These are phyloP conservation scores for Burhinus oedicnemus DNA, from an alignment of 2,113 vertebrate species.

Conservation along the genomic window DNA sequence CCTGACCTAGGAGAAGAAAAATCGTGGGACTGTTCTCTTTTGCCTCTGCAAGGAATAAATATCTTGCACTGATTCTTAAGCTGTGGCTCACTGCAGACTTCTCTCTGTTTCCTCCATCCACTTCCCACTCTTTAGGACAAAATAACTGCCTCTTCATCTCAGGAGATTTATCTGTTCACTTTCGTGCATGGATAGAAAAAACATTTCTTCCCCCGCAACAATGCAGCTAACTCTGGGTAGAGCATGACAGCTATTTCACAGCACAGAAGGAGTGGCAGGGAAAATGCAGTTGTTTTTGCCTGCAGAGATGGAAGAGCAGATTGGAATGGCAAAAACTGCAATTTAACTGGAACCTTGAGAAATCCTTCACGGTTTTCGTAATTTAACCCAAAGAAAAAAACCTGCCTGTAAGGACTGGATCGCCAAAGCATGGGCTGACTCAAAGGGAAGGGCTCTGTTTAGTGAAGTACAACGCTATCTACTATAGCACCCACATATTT, in stretches of 20 bases:
- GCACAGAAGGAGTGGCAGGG: conserved; percentile 57
- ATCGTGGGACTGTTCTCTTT: conserved; percentile 5
- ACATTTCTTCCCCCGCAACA: conserved; percentile 60
- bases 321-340: conserved; percentile 40
- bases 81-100: conserved; percentile 17
- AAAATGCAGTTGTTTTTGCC: conserved; percentile 64
- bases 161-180: conserved; percentile 54
- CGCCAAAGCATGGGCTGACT: not conserved
- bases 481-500: conserved; percentile 9
- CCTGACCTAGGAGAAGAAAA: conserved; percentile 42
- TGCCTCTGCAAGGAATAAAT: conserved; percentile 49
- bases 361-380: conserved; percentile 31
- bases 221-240: conserved; percentile 47
- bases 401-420: not conserved
- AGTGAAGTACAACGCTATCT: not conserved
- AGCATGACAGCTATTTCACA: conserved; percentile 61
- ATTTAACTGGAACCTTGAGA: conserved; percentile 45
- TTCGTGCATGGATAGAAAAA: conserved; percentile 37
- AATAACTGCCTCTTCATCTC: conserved; percentile 62
- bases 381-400: not conserved
- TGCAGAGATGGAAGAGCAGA: conserved; percentile 46
- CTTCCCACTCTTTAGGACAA: conserved; percentile 65
- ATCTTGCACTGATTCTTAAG: not conserved
- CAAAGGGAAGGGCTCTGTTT: conserved; percentile 41
- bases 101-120: conserved; percentile 39